These are phyloP conservation scores for Pammene aurita DNA, from an alignment of 2,888 invertebrate genomes.

Conservation along the genomic window DNA sequence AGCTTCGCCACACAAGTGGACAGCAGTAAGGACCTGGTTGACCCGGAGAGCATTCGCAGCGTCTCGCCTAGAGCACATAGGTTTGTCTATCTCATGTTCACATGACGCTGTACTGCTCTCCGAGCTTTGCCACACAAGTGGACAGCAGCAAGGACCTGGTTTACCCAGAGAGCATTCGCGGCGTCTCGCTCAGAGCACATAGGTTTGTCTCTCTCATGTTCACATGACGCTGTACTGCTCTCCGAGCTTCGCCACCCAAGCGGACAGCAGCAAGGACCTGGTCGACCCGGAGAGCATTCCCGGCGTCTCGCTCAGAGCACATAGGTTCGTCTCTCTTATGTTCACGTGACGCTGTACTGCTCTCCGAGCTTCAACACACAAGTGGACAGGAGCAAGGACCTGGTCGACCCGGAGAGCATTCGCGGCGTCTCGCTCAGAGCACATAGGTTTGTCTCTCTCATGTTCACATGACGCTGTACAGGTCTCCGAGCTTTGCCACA, in stretches of 20 bases:
- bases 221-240: constrained; percentile 91
- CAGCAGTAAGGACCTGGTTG: background rate
- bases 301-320: constrained; percentile 76
- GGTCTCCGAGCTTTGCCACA: too few species aligned
- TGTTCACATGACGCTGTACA: too few species aligned
- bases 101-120: too few species aligned
- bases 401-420: constrained; percentile 61
- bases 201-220: too few species aligned
- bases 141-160: too few species aligned
- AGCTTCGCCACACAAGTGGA: too few species aligned
- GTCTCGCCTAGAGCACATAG: too few species aligned
- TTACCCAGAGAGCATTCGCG: too few species aligned
- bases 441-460: constrained; percentile 61
- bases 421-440: constrained; percentile 75
- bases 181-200: too few species aligned
- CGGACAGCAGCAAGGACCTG: constrained; percentile 63
- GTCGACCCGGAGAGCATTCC: constrained; percentile 68
- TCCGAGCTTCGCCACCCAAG: constrained; percentile 72
- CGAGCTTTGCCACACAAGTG: too few species aligned
- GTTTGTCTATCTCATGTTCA: too few species aligned
- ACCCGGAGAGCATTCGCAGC: too few species aligned
- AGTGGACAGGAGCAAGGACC: constrained; percentile 53
- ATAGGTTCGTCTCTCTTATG: constrained; percentile 61
- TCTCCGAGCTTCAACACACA: constrained; percentile 58
- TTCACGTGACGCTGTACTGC: constrained; percentile 42